Percentiles rank a stretch among this genome's conserved stretches.
Conservation (phyloP, 2,888 invertebrate species). For the Dendrolimus pini region DNA sequence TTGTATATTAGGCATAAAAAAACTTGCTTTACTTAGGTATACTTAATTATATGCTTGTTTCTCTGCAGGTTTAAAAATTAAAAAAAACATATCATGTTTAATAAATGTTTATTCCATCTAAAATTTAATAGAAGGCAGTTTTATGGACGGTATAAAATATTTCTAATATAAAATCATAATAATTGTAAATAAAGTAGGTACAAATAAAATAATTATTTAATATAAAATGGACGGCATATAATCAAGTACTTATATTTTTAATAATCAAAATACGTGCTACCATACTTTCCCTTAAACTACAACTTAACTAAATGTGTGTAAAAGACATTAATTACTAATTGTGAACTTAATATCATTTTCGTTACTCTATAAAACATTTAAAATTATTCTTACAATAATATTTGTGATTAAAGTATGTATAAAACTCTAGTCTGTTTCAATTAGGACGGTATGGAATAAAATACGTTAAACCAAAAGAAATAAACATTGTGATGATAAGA, state of each 20-base stretch:
- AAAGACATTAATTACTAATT: not conserved
- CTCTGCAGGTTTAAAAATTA: too few species aligned
- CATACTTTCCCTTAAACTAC: not conserved
- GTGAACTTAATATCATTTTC: not conserved
- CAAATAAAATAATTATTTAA: constrained; percentile 8
- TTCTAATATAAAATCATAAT: not conserved
- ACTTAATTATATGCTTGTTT: too few species aligned
- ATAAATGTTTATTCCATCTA: not conserved
- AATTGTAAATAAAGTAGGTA: constrained; percentile 6
- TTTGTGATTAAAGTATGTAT: constrained; percentile 11
- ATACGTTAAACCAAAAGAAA: too few species aligned
- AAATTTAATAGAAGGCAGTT: not conserved
- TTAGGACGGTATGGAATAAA: too few species aligned
- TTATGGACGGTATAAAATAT: not conserved
- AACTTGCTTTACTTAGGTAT: too few species aligned
- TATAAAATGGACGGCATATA: constrained; percentile 19
- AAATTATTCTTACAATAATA: not conserved
- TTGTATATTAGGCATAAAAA: too few species aligned
- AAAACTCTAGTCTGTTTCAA: too few species aligned
- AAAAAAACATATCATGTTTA: too few species aligned
- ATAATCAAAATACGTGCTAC: not conserved
- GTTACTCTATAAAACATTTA: not conserved
- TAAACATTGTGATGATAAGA: too few species aligned
- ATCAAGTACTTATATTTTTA: constrained; percentile 14
- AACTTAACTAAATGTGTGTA: not conserved